Evolutionary conservation across 1,140 invertebrate species (phyloP).

Genomic region (Drosophila biarmipes): DNA sequence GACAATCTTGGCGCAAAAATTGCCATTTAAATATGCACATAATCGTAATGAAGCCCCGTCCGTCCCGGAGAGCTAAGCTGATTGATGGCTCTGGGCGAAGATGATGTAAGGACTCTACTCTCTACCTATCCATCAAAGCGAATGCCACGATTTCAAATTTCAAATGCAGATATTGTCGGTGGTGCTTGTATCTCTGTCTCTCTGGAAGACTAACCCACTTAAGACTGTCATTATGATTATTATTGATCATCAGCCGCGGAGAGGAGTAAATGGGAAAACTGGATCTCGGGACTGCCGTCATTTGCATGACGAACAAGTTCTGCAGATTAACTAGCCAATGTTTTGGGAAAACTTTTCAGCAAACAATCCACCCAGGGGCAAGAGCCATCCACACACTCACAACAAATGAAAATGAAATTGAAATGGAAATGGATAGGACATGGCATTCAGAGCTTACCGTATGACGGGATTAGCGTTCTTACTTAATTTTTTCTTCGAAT

Average conservation of each 20-base stretch:
- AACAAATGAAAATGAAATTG: slow-evolving; percentile 68
- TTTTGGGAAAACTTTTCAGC: slow-evolving; percentile 77
- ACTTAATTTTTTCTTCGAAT: slow-evolving; percentile 21
- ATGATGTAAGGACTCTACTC: slow-evolving; percentile 70
- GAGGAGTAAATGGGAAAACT: slow-evolving; percentile 5
- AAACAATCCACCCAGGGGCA: slow-evolving; percentile 53
- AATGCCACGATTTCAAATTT: slow-evolving; percentile 42
- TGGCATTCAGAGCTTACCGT: slow-evolving; percentile 47
- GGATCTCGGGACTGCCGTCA: slow-evolving; percentile 50
- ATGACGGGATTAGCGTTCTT: slow-evolving; percentile 70
- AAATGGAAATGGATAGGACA: slow-evolving; percentile 56
- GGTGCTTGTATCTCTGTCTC: too few species aligned
- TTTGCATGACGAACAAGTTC: slow-evolving; percentile 74
- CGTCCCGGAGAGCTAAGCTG: slow-evolving; percentile 64
- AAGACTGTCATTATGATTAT: slow-evolving; percentile 82
- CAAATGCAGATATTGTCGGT: slow-evolving; percentile 52
- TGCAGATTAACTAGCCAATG: slow-evolving; percentile 69
- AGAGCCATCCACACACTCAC: slow-evolving; percentile 1
- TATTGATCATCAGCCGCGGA: slow-evolving; percentile 73
- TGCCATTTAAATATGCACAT: slow-evolving; percentile 76
- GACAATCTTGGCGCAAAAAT: slow-evolving; percentile 76
- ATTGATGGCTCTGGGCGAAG: slow-evolving; percentile 60
- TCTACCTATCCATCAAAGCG: slow-evolving; percentile 73
- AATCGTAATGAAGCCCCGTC: slow-evolving; percentile 74
- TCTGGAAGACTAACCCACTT: slow-evolving; percentile 70